A percentile compares a stretch with the other conserved stretches of the same genome.
phyloP scores from a whole-genome alignment of 2,113 vertebrate genomes.

The Chelonoidis abingdonii region DNA sequence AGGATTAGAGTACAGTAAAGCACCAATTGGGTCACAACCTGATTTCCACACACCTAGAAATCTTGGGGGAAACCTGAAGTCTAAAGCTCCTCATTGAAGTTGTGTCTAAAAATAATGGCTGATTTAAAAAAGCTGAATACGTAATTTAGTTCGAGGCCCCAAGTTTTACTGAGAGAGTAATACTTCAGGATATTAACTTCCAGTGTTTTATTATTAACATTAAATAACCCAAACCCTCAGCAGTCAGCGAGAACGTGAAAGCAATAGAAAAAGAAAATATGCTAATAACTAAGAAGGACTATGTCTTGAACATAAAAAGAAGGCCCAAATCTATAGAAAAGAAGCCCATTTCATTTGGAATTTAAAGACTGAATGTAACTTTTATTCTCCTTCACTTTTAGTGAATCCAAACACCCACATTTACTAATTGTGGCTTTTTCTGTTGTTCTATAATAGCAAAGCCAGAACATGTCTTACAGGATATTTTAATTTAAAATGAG shows the following conservation, averaged over 20 bases:
- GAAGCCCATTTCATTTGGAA: neutral
- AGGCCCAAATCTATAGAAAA: fast-evolving
- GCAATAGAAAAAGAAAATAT: neutral
- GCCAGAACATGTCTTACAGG: neutral
- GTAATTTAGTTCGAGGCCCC: neutral
- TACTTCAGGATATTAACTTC: neutral
- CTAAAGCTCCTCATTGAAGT: neutral
- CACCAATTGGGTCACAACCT: neutral
- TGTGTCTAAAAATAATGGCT: neutral
- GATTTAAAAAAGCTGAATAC: neutral
- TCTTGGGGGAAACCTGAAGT: neutral
- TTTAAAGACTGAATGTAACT: neutral
- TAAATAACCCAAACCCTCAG: neutral
- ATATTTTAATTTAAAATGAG: neutral
- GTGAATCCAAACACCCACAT: neutral
- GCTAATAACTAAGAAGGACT: neutral
- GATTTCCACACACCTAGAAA: neutral
- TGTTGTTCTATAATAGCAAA: neutral
- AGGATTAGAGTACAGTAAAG: neutral
- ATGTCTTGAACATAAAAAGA: neutral
- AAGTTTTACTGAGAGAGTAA: neutral
- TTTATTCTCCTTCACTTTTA: neutral
- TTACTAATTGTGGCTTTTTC: neutral
- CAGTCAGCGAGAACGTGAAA: neutral
- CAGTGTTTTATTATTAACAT: neutral